These are phyloP conservation scores for Schizopygopsis pylzovi DNA, from an alignment of 2,797 vertebrate species.

Conservation along the genomic window DNA sequence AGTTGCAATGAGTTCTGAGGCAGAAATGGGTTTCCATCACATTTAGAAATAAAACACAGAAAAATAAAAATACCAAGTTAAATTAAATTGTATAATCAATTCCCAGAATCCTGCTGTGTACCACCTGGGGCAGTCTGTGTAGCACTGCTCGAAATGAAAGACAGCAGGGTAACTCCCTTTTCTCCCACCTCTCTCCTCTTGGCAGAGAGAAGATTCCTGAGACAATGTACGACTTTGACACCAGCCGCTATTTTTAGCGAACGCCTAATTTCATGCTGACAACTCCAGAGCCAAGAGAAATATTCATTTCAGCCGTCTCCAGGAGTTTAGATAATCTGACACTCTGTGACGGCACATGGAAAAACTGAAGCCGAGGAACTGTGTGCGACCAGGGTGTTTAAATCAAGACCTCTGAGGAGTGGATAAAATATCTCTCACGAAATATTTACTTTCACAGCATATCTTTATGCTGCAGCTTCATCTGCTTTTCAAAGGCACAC, in stretches of 20 bases:
- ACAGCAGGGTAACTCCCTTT: slow-evolving; percentile 55
- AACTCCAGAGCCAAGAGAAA: slow-evolving; percentile 72
- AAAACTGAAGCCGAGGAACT: slow-evolving; percentile 55
- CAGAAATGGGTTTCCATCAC: not conserved
- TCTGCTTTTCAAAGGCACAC: slow-evolving; percentile 40
- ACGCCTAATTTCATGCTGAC: slow-evolving; percentile 71
- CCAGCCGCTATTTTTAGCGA: slow-evolving; percentile 67
- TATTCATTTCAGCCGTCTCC: slow-evolving; percentile 65
- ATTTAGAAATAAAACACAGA: not conserved
- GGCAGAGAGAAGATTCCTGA: slow-evolving; percentile 49
- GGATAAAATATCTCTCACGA: slow-evolving; percentile 54
- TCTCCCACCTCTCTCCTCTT: slow-evolving; percentile 53
- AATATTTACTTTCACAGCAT: slow-evolving; percentile 57
- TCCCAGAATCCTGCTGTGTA: not conserved
- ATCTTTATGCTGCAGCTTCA: slow-evolving; percentile 37
- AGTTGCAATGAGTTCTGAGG: not conserved
- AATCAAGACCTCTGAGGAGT: slow-evolving; percentile 48
- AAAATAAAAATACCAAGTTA: slow-evolving; percentile 20
- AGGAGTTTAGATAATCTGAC: slow-evolving; percentile 65
- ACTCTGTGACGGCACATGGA: slow-evolving; percentile 66
- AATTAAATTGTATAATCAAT: not conserved
- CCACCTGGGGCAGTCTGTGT: slow-evolving; percentile 11
- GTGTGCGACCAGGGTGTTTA: slow-evolving; percentile 40
- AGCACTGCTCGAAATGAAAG: slow-evolving; percentile 47
- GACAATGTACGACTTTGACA: slow-evolving; percentile 63